A percentile compares a stretch with the other conserved stretches of the same genome.
Conservation (phyloP, 2,888 invertebrate genomes). For the Andricus curvator region DNA sequence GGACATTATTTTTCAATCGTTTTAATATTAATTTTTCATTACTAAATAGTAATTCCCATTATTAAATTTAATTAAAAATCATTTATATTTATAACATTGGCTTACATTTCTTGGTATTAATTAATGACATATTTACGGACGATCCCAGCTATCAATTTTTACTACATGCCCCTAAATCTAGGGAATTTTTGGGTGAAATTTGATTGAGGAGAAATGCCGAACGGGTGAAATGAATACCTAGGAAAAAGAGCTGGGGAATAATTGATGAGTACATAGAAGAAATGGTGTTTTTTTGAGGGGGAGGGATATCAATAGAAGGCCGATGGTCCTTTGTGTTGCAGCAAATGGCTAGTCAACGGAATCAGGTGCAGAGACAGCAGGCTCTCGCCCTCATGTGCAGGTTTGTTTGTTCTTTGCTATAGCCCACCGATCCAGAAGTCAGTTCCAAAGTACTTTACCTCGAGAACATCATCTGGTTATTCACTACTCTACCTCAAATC, state of each 20-base stretch:
- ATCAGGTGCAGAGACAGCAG: slow-evolving; percentile 93
- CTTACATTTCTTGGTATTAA: too few relatives aligned
- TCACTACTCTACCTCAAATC: background rate
- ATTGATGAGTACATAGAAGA: slow-evolving; percentile 58
- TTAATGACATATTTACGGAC: too few relatives aligned
- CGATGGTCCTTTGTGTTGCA: slow-evolving; percentile 80
- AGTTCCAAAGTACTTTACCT: slow-evolving; percentile 39
- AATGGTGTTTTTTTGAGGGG: slow-evolving; percentile 67
- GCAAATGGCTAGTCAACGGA: slow-evolving; percentile 93
- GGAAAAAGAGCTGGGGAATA: slow-evolving; percentile 62
- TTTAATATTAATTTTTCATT: too few relatives aligned
- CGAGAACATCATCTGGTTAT: slow-evolving; percentile 47
- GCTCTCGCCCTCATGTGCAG: slow-evolving; percentile 95
- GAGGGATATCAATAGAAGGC: slow-evolving; percentile 76
- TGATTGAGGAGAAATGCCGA: too few relatives aligned
- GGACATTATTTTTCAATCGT: too few relatives aligned
- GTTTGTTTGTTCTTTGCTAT: slow-evolving; percentile 80
- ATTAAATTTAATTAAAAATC: too few relatives aligned
- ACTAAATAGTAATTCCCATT: too few relatives aligned
- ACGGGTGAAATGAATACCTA: too few relatives aligned
- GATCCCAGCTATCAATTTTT: too few relatives aligned
- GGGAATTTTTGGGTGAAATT: too few relatives aligned
- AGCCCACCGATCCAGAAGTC: slow-evolving; percentile 59
- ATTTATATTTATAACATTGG: too few relatives aligned
- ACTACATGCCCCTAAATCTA: too few relatives aligned